phyloP scores from a whole-genome alignment of 2,797 vertebrate species.

The Hapalemur alaotrensis region DNA sequence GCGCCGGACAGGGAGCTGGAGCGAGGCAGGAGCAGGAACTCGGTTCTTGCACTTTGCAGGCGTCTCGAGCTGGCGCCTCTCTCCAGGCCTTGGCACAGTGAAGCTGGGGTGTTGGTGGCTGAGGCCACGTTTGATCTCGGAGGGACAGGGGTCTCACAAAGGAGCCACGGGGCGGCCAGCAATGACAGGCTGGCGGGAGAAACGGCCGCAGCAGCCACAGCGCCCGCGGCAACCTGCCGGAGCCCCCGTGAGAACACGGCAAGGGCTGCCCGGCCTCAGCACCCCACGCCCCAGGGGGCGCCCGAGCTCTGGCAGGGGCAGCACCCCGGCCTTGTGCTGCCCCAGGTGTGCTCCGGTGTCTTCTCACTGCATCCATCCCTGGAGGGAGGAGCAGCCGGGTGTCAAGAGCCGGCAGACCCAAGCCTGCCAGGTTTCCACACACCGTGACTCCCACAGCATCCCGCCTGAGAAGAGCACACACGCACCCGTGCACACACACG shows the following conservation, averaged over 20 bases:
- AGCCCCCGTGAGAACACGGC: no score
- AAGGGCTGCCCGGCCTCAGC: background rate
- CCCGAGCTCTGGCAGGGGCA: fast-evolving
- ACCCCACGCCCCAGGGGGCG: fast-evolving
- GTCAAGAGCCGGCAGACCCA: slow-evolving; percentile 56
- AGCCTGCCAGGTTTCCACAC: slow-evolving; percentile 66
- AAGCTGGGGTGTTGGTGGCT: background rate
- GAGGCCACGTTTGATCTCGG: background rate
- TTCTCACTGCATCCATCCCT: background rate
- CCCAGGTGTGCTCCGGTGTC: background rate
- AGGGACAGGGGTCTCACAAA: background rate
- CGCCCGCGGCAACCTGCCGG: no score
- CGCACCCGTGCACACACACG: no score
- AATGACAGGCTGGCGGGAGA: background rate
- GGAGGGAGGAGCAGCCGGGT: slow-evolving; percentile 25
- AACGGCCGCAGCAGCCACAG: background rate
- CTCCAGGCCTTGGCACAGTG: background rate
- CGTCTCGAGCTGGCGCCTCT: background rate
- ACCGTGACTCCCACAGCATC: background rate
- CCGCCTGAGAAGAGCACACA: background rate
- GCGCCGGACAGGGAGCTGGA: background rate
- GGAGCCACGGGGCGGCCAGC: background rate
- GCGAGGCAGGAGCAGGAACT: no score
- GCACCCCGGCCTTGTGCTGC: background rate
- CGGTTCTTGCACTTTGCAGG: background rate